Base-by-base conservation (phyloP, 2,888 invertebrate species). In the Lasiommata megera region DNA sequence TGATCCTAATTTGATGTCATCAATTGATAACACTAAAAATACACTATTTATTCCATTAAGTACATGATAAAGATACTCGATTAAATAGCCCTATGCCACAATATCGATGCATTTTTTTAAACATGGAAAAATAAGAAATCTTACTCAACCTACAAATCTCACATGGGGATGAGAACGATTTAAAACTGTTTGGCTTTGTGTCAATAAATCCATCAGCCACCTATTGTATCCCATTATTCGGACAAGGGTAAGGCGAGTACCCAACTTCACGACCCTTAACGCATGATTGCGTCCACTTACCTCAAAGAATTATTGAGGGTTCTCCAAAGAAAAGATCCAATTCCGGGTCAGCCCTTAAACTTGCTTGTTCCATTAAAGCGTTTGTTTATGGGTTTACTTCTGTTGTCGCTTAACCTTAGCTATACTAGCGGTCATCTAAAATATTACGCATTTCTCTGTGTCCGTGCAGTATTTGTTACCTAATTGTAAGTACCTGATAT, bases 271-370 rank as follows among this genome's bases (percentile, higher is more conserved):
- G 36, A 23, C 40, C 41, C 29, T 59, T 48, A 52, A 46, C 28
- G 41, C 59, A 29, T 56, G 51, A 56, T 59, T 56, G 52, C 52
- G 47, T 36, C 46, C 51, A 58, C 44, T 58, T 55, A 55, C 51
- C 59, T 59, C 56, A 44, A 56, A 59, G 59, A 47, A 58, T 63
- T 50, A 58, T 31, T 16, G 46, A 54, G 48, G 37, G 37, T 55
- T 52, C 58, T 62, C 12, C 31, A 37, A 53, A 51, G 47, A 56
- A 55, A 58, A 55, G 60, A 55, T 58, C 62, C 54, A 60, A 60
- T 62, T 57, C 54, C 53, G 53, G 43, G 31, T 11, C 11, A 44
- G 53, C 53, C 54, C 50, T 58, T 50, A 46, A 31, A 31, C 14
- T 46, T 31, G 29, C 46, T 31, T 46, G 46, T 46, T 46, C 46